Percentiles rank a stretch among this genome's conserved stretches.
Evolutionary conservation across 2,797 vertebrate species (phyloP).

Genomic region (Phaenicophaeus curvirostris): DNA sequence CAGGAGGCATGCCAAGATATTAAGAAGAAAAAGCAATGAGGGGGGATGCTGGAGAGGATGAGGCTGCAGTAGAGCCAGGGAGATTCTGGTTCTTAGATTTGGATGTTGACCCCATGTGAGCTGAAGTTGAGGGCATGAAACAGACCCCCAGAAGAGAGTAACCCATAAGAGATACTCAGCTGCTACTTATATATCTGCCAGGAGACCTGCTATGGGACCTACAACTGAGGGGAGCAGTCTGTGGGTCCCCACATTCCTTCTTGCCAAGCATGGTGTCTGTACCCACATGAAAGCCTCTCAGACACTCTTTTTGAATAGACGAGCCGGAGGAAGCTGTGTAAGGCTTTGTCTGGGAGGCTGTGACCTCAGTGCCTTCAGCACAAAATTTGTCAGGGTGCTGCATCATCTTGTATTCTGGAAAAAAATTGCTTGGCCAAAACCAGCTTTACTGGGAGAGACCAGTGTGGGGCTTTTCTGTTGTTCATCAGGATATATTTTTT

Average conservation of each 20-base stretch:
- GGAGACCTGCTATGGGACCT: not conserved
- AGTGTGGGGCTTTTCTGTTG: not conserved
- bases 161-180: not conserved
- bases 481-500: not conserved
- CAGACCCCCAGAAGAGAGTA: accelerated
- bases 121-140: not conserved
- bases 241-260: accelerated
- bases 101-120: not conserved
- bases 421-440: not conserved
- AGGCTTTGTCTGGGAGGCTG: not conserved
- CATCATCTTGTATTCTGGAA: accelerated
- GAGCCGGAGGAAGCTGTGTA: accelerated
- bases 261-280: not conserved
- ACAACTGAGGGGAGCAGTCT: not conserved
- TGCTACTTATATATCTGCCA: not conserved
- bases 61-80: not conserved
- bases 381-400: not conserved
- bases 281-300: not conserved
- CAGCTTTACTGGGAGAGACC: not conserved
- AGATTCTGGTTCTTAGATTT: not conserved
- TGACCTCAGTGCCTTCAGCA: accelerated
- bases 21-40: not conserved
- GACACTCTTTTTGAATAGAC: not conserved
- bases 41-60: not conserved
- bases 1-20: not conserved